Conservation (phyloP, 2,888 invertebrate genomes). For the Parnassius smintheus region DNA sequence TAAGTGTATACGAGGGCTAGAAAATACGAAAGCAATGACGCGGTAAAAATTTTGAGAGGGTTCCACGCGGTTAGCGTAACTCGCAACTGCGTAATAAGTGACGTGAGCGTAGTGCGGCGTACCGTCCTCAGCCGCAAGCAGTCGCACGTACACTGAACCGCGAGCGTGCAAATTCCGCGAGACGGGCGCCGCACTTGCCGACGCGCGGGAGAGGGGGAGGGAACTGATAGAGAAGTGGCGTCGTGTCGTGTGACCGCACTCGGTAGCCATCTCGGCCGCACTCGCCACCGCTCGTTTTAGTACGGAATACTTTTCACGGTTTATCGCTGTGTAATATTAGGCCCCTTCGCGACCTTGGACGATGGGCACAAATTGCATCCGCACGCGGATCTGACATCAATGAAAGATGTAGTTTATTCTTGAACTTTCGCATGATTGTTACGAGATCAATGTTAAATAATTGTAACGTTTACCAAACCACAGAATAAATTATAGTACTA, state of each 20-base stretch:
- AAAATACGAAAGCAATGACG: slow-evolving; percentile 28
- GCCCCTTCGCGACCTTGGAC: slow-evolving; percentile 43
- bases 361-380: slow-evolving; percentile 40
- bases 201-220: slow-evolving; percentile 45
- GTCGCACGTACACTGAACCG: slow-evolving; percentile 76
- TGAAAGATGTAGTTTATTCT: slow-evolving; percentile 1
- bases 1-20: slow-evolving; percentile 29
- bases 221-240: slow-evolving; percentile 66
- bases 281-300: slow-evolving; percentile 41
- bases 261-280: slow-evolving; percentile 49
- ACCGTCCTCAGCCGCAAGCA: slow-evolving; percentile 67
- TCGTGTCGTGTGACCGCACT: slow-evolving; percentile 64
- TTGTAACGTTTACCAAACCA: too few species aligned
- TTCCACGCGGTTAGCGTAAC: slow-evolving; percentile 73
- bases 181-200: slow-evolving; percentile 59
- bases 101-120: slow-evolving; percentile 54
- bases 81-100: slow-evolving; percentile 78
- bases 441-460: too few species aligned
- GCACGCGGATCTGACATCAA: slow-evolving; percentile 30
- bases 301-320: slow-evolving; percentile 50
- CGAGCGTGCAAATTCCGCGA: slow-evolving; percentile 69
- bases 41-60: slow-evolving; percentile 44
- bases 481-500: too few species aligned
- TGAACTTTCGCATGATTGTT: too few species aligned
- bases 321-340: slow-evolving; percentile 42